A percentile compares a stretch with the other conserved stretches of the same genome.
Evolutionary conservation across 2,888 invertebrate species (phyloP).

Genomic region (Eurois occulta): DNA sequence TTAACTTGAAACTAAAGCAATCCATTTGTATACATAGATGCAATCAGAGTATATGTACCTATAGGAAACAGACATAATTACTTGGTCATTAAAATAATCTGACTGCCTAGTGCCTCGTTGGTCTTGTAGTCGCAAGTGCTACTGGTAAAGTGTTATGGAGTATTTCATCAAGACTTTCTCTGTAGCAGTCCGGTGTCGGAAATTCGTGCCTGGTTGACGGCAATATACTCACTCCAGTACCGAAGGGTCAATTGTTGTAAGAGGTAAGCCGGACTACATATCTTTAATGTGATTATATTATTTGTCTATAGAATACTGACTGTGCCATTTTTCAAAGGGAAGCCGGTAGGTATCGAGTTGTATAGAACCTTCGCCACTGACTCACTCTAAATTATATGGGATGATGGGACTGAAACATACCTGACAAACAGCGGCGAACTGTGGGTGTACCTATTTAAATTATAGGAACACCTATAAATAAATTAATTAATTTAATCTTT

Average conservation of each 20-base stretch:
- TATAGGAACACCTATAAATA: background rate
- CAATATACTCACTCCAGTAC: background rate
- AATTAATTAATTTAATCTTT: background rate
- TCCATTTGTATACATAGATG: background rate
- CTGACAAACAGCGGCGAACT: background rate
- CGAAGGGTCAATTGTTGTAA: no score
- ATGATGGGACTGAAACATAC: background rate
- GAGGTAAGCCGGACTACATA: no score
- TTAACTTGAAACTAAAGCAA: no score
- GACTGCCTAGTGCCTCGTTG: background rate
- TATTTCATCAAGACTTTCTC: background rate
- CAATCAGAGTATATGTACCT: slow-evolving; percentile 24
- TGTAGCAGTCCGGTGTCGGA: background rate
- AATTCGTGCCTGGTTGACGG: background rate
- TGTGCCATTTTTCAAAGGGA: no score
- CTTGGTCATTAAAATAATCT: slow-evolving; percentile 21
- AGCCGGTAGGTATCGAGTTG: no score
- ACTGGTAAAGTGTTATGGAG: background rate
- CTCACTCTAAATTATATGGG: no score
- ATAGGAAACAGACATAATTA: background rate
- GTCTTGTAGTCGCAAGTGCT: background rate
- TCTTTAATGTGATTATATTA: no score
- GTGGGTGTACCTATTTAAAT: background rate
- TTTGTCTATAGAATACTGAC: no score
- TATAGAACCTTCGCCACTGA: no score